phyloP scores from a whole-genome alignment of 1,140 invertebrate species.

The Caenorhabditis brenneri region DNA sequence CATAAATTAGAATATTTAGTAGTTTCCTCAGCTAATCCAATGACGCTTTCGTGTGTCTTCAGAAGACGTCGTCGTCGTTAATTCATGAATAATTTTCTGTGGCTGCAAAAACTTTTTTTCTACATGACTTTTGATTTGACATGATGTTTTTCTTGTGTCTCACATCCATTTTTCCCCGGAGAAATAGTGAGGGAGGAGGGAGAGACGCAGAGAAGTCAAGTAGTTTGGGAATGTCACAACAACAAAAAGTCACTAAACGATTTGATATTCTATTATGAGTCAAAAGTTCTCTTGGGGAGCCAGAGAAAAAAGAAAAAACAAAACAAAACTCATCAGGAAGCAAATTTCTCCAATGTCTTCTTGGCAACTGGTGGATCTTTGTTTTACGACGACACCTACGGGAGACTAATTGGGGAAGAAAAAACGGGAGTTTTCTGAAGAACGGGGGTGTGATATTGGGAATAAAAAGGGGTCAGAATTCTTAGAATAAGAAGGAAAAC shows the following conservation, averaged over 20 bases:
- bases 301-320: not conserved
- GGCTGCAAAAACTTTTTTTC: not conserved
- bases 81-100: constrained; percentile 35
- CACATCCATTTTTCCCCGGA: not conserved
- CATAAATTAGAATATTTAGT: not conserved
- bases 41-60: not conserved
- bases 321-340: constrained; percentile 17
- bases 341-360: not conserved
- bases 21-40: not conserved
- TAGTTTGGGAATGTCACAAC: not conserved
- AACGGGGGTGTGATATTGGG: no score
- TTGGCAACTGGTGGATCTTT: not conserved
- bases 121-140: constrained; percentile 7
- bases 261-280: constrained; percentile 39
- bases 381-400: not conserved
- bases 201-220: not conserved
- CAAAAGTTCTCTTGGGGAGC: not conserved
- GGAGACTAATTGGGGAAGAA: no score
- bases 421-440: no score
- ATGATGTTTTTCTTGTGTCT: not conserved
- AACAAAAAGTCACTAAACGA: constrained; percentile 4
- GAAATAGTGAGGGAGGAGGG: not conserved
- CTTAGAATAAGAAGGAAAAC: no score
- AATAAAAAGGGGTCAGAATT: no score
- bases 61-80: not conserved